A percentile compares a stretch with the other conserved stretches of the same genome.
phyloP scores from a whole-genome alignment of 2,797 vertebrate genomes.

The Catharus ustulatus region DNA sequence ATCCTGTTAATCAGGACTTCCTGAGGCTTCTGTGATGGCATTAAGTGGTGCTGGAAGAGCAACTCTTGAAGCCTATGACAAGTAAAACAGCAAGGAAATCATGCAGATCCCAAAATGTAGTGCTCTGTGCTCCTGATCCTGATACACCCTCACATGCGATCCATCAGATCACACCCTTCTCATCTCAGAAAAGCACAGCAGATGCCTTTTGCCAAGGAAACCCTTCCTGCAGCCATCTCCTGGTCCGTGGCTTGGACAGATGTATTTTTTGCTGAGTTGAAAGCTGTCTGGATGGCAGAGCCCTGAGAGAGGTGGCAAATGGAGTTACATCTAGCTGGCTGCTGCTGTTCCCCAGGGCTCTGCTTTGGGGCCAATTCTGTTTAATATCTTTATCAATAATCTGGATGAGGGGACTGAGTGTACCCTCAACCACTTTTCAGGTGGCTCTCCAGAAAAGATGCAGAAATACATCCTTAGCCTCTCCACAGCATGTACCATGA shows the following conservation, averaged over 20 bases:
- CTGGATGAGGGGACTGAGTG: background rate
- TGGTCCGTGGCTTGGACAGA: background rate
- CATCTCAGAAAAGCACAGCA: background rate
- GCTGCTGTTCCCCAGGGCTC: accelerated
- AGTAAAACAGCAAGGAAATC: background rate
- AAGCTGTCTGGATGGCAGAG: background rate
- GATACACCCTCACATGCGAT: background rate
- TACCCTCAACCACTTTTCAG: background rate
- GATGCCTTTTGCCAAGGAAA: background rate
- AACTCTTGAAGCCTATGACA: background rate
- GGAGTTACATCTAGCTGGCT: background rate
- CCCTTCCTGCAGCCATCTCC: background rate
- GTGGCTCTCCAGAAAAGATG: background rate
- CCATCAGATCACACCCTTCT: accelerated
- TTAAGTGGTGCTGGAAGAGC: background rate
- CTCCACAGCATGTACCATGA: accelerated
- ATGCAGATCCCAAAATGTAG: background rate
- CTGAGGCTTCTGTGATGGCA: background rate
- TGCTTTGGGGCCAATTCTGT: background rate
- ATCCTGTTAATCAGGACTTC: slow-evolving; percentile 42
- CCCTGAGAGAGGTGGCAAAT: background rate
- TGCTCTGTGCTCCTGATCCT: background rate
- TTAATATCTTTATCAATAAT: background rate
- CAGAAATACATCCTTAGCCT: background rate
- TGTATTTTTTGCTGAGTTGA: background rate